These are phyloP conservation scores for Pycnonotus jocosus DNA, from an alignment of 2,113 vertebrate genomes.

Conservation along the genomic window DNA sequence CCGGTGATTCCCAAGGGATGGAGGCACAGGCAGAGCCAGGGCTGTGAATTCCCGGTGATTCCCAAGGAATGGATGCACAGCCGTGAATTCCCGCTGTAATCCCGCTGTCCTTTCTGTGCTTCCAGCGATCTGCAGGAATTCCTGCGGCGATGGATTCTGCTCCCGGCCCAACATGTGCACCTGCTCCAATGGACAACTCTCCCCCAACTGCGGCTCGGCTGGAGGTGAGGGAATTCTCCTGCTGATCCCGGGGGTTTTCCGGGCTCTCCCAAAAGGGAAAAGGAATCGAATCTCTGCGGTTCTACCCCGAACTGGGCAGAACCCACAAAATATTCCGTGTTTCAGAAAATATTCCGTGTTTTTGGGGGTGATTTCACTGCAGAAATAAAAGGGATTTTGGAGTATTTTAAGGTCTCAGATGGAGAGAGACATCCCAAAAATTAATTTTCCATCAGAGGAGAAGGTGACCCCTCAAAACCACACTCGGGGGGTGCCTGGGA, in stretches of 20 bases:
- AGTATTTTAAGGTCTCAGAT: background rate
- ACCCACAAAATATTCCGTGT: background rate
- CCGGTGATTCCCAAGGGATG: too few relatives aligned
- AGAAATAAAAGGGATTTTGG: background rate
- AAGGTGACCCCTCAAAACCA: background rate
- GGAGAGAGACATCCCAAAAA: background rate
- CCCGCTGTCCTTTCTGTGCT: background rate
- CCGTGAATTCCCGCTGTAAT: background rate
- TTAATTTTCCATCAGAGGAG: background rate
- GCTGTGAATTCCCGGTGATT: too few relatives aligned
- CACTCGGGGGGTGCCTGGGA: background rate
- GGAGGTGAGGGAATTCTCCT: slow-evolving; percentile 66
- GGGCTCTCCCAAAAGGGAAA: background rate
- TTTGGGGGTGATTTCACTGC: too few relatives aligned
- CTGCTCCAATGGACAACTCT: slow-evolving; percentile 87
- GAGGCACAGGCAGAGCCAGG: too few relatives aligned
- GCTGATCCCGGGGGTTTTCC: background rate
- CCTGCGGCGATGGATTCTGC: slow-evolving; percentile 90
- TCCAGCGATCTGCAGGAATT: slow-evolving; percentile 89
- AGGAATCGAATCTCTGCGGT: too few relatives aligned
- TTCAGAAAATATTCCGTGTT: fast-evolving
- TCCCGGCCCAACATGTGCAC: slow-evolving; percentile 94
- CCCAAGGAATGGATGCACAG: too few relatives aligned
- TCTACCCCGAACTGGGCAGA: too few relatives aligned
- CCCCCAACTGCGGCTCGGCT: slow-evolving; percentile 82